phyloP scores from a whole-genome alignment of 1,140 invertebrate genomes.

The Apis cerana region DNA sequence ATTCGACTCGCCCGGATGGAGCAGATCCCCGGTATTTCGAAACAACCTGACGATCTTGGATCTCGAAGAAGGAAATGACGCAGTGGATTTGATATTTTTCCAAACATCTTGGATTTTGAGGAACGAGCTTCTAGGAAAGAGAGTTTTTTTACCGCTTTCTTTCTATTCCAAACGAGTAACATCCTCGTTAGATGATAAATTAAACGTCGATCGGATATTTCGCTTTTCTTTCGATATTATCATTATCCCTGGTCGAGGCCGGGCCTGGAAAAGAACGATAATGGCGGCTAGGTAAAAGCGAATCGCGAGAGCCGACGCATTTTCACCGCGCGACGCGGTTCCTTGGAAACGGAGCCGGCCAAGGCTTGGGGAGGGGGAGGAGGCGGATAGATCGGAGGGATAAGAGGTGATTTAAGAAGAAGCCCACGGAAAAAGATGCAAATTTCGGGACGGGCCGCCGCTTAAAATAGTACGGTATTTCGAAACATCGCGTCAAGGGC shows the following conservation, averaged over 20 bases:
- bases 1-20: too few relatives aligned
- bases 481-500: constrained; percentile 15
- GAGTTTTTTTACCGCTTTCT: too few relatives aligned
- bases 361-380: background rate
- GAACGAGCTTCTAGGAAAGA: too few relatives aligned
- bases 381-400: background rate
- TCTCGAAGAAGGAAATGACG: too few relatives aligned
- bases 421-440: constrained; percentile 17
- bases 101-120: too few relatives aligned
- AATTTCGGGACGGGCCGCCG: background rate
- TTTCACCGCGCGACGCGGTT: constrained; percentile 19
- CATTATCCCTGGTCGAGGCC: too few relatives aligned
- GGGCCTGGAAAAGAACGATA: background rate
- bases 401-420: constrained; percentile 24
- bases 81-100: too few relatives aligned
- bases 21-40: too few relatives aligned
- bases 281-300: constrained; percentile 15
- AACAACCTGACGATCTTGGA: too few relatives aligned
- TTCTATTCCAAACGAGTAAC: too few relatives aligned
- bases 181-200: too few relatives aligned
- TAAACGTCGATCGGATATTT: too few relatives aligned
- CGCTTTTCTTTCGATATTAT: constrained; percentile 2
- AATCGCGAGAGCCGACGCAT: background rate
- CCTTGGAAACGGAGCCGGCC: constrained; percentile 16
- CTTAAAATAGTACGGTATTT: constrained; percentile 9